These are phyloP conservation scores for Hirundo rustica DNA, from an alignment of 2,797 vertebrate genomes.

Conservation along the genomic window DNA sequence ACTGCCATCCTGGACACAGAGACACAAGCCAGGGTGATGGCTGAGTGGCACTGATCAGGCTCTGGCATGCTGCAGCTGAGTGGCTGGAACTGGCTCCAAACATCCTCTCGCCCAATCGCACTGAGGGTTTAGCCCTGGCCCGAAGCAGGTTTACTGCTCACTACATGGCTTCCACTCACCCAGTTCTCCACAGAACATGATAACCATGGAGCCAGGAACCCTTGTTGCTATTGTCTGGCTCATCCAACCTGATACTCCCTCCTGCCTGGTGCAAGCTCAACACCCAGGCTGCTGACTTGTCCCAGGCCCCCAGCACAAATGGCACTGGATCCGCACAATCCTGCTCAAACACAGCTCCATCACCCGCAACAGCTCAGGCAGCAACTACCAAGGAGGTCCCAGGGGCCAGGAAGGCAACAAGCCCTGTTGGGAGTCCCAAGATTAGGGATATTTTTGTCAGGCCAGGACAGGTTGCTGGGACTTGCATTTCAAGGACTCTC, in stretches of 20 bases:
- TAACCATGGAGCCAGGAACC: not conserved
- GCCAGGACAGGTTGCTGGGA: not conserved
- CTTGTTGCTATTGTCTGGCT: not conserved
- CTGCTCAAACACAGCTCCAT: not conserved
- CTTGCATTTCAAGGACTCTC: not conserved
- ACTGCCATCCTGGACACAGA: slow-evolving; percentile 86
- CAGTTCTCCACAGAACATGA: not conserved
- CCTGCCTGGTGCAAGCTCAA: not conserved
- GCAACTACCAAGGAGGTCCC: not conserved
- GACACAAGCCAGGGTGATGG: slow-evolving; percentile 11
- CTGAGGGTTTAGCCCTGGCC: not conserved
- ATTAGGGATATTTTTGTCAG: not conserved
- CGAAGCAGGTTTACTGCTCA: not conserved
- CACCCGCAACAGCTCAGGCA: not conserved
- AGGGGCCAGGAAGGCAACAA: not conserved
- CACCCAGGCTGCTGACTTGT: not conserved
- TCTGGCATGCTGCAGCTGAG: not conserved
- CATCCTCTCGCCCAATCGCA: not conserved
- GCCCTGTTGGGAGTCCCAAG: no score
- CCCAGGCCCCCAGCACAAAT: not conserved
- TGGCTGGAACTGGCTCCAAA: not conserved
- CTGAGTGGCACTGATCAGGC: not conserved
- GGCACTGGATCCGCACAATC: not conserved
- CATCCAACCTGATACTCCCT: not conserved
- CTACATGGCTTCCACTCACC: not conserved